Conservation (phyloP, 2,113 vertebrate species). For the Amphiprion percula region DNA sequence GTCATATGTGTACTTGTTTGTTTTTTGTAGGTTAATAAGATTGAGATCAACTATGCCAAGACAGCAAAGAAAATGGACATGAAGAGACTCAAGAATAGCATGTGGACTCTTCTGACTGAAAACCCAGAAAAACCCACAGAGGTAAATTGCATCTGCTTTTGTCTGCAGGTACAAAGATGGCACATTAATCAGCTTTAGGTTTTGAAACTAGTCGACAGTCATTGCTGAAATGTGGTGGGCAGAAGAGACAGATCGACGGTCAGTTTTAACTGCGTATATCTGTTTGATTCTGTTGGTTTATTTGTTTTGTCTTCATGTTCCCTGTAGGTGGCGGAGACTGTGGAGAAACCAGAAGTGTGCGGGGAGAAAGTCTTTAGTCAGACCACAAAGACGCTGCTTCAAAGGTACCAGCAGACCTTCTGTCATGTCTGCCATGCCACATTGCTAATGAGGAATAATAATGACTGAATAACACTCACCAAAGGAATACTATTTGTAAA, state of each 20-base stretch:
- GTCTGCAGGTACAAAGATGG: not conserved
- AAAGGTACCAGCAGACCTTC: constrained; percentile 75
- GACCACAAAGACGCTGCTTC: constrained; percentile 81
- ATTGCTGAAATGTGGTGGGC: not conserved
- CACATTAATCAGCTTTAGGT: not conserved
- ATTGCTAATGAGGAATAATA: constrained; percentile 25
- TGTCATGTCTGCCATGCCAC: not conserved
- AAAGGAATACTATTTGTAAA: not conserved
- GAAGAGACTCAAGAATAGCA: constrained; percentile 90
- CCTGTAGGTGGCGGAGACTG: constrained; percentile 65
- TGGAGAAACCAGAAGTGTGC: constrained; percentile 67
- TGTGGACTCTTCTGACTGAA: constrained; percentile 91
- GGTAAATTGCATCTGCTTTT: constrained; percentile 59
- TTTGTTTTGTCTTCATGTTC: constrained; percentile 14
- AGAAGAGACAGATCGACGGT: not conserved
- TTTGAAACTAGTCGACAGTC: not conserved
- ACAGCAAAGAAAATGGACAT: constrained; percentile 96
- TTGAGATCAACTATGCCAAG: constrained; percentile 92
- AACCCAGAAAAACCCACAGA: constrained; percentile 68
- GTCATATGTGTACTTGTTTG: no score
- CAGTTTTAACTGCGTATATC: not conserved
- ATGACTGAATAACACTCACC: not conserved
- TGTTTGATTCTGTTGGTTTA: constrained; percentile 22
- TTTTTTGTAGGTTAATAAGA: constrained; percentile 88
- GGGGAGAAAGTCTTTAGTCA: constrained; percentile 85